Conservation (phyloP, 2,797 vertebrate species). For the Hydrocynus forskahlii region DNA sequence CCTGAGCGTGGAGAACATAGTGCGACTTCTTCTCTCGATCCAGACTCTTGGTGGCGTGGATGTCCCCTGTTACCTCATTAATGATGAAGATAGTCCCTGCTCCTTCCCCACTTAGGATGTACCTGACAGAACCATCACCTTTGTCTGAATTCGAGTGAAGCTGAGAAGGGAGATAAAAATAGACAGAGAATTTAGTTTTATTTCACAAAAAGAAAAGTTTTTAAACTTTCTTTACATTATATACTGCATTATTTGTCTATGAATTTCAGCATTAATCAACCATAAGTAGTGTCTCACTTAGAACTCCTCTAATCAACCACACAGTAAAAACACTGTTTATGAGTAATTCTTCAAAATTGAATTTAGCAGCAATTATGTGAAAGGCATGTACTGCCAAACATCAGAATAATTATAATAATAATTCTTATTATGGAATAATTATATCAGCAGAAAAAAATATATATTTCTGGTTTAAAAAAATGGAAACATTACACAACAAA, state of each 20-base stretch:
- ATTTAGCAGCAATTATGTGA: too few species aligned
- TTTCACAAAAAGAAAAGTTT: neutral
- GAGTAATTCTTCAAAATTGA: too few species aligned
- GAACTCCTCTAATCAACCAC: neutral
- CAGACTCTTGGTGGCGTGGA: constrained; percentile 95
- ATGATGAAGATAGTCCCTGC: constrained; percentile 97
- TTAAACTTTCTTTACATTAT: too few species aligned
- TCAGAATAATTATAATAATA: neutral
- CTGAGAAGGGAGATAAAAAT: constrained; percentile 70
- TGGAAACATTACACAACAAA: neutral
- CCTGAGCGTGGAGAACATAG: constrained; percentile 96
- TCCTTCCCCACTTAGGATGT: constrained; percentile 96
- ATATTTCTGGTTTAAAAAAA: too few species aligned
- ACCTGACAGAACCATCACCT: constrained; percentile 96
- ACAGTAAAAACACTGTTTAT: neutral
- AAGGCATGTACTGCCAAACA: neutral
- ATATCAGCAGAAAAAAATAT: too few species aligned
- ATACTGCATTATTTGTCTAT: neutral
- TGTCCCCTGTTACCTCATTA: constrained; percentile 95
- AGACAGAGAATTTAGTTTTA: neutral
- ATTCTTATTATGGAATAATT: too few species aligned
- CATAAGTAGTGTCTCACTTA: too few species aligned
- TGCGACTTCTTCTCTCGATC: constrained; percentile 96
- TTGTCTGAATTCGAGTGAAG: constrained; percentile 99
- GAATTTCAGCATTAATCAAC: neutral